Percentiles rank a stretch among this genome's conserved stretches.
Conservation (phyloP, 2,888 invertebrate genomes). For the Torymus aiolomorphi region DNA sequence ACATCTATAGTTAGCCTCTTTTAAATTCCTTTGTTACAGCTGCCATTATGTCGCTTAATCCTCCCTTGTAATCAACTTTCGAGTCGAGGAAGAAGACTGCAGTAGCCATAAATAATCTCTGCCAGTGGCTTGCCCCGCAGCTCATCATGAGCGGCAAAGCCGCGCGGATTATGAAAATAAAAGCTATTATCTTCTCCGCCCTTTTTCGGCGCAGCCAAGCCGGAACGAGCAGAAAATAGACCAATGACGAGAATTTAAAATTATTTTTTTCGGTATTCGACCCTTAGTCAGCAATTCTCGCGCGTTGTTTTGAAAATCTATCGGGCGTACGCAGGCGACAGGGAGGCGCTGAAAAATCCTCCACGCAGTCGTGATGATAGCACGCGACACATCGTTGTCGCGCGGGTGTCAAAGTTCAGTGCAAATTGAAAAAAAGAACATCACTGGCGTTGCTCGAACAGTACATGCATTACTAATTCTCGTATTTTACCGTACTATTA, state of each 20-base stretch:
- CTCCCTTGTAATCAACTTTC: too few relatives aligned
- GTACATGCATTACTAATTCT: too few relatives aligned
- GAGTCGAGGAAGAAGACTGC: too few relatives aligned
- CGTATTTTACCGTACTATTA: background rate
- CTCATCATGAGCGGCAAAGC: background rate
- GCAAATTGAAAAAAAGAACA: constrained; percentile 22
- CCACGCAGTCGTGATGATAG: background rate
- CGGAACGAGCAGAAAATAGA: too few relatives aligned
- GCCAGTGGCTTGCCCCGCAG: too few relatives aligned
- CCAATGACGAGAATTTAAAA: too few relatives aligned
- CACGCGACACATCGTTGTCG: constrained; percentile 1
- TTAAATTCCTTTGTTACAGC: too few relatives aligned
- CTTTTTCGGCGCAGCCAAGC: too few relatives aligned
- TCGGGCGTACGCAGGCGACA: background rate
- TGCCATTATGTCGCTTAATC: too few relatives aligned
- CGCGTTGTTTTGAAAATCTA: constrained; percentile 16
- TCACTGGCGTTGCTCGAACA: background rate
- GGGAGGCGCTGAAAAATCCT: constrained; percentile 16
- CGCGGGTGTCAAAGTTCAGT: constrained; percentile 22
- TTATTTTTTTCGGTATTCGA: too few relatives aligned
- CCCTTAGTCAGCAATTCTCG: background rate
- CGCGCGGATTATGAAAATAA: constrained; percentile 22
- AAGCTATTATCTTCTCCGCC: background rate
- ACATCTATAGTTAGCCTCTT: too few relatives aligned
- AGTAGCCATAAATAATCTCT: too few relatives aligned